Conservation (phyloP, 2,888 invertebrate species). For the Coelopa pilipes region DNA sequence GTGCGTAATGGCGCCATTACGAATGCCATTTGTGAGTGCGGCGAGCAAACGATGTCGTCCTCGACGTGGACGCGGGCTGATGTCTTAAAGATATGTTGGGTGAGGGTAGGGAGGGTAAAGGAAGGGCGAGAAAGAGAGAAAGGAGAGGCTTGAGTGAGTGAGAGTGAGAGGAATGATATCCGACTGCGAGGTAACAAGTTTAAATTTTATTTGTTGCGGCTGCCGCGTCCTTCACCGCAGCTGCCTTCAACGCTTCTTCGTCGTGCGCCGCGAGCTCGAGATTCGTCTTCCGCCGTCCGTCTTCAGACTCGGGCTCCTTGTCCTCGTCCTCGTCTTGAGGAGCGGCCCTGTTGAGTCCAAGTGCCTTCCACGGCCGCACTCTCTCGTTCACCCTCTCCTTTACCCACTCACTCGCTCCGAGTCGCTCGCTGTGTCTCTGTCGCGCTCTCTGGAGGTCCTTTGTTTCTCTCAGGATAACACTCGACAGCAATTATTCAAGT, state of each 20-base stretch:
- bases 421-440: constrained; percentile 2
- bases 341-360: constrained; percentile 4
- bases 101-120: too few species aligned
- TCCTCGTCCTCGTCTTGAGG: constrained; percentile 20
- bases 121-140: too few species aligned
- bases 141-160: too few species aligned
- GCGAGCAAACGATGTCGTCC: too few species aligned
- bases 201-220: constrained; percentile 16
- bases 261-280: background rate
- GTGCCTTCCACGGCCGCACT: constrained; percentile 18
- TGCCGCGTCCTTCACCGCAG: constrained; percentile 1
- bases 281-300: too few species aligned
- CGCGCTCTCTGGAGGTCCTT: constrained; percentile 3
- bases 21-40: background rate
- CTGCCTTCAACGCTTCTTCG: background rate
- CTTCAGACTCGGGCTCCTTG: constrained; percentile 23
- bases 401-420: background rate
- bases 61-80: too few species aligned
- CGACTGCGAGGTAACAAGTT: background rate
- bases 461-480: constrained; percentile 30
- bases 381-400: background rate
- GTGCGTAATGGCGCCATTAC: constrained; percentile 14
- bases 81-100: too few species aligned
- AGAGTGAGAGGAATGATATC: too few species aligned
- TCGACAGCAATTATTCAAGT: constrained; percentile 42